Base-by-base conservation (phyloP, 2,797 vertebrate genomes). In the Phataginus tetradactyla region DNA sequence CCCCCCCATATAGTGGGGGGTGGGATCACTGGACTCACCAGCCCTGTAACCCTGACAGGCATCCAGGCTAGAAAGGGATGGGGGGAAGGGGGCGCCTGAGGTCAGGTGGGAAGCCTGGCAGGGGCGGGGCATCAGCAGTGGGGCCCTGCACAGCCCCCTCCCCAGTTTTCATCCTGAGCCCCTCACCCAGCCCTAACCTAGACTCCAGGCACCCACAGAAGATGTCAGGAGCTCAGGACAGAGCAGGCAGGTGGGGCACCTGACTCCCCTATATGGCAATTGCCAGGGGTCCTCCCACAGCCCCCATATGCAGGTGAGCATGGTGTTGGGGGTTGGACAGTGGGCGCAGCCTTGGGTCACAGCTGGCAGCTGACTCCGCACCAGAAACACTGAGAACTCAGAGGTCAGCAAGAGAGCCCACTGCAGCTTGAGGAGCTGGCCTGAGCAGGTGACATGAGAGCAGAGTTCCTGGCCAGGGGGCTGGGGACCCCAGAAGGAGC, bases 281-380 rank as follows among this genome's bases (percentile, higher is more conserved):
- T n/a, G 27, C 57, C 10, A 7, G 3, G 12, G 45, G 29, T 17
- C 45, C 39, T n/a, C 25, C 10, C 25, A 2, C 0, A 0, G 45
- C 45, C 37, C 66, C 45, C 21, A 8, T 45, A 45, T 45, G 68
- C 59, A 72, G 18, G 27, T 1, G n/a, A 49, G 39, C 42, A 0
- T 13, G 23, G 83, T 10, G 27, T 32, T 29, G 34, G n/a, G n/a
- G 39, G 42, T 20, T 6, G 71, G 42, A 11, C 57, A 37, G 57
- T 8, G 23, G 66, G 29, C 32, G 27, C 9, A 34, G 55, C 15
- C 53, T 66, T 7, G 20, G 63, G 29, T 21, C 84, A 64, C 6
- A n/a, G 77, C 57, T 29, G 10, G 45, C 57, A 37, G 68, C 49
- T 81, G 49, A 3, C 83, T n/a, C 45, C 0, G 57, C 29, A 7